Evolutionary conservation across 2,888 invertebrate species (phyloP), one percentile per base, ranked within the genome.

Genomic region (Drosophila niveifrons): DNA sequence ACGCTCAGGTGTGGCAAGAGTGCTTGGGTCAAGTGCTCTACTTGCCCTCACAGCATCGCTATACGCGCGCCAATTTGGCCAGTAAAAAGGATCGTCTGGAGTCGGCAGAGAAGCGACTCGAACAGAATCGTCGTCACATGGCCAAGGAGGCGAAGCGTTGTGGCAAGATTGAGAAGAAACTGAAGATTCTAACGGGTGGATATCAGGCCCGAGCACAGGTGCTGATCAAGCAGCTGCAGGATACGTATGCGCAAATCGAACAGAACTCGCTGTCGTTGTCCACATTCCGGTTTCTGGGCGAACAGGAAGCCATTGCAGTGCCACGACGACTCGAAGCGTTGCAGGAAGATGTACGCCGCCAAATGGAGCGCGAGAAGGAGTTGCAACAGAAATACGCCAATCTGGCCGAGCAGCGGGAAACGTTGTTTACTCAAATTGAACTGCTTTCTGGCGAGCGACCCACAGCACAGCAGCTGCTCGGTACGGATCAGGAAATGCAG

Each of bases 1-100:
- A 98, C 91, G 96, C 96, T 9, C 98, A 98, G 93, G 98, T 98
- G 44, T 99, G 99, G 99, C 97, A 98, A 90, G 98, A 99, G 93
- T 99, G 99, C 92, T 94, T 98, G 53, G 95, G 96, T 0, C 98
- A 98, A 94, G 97, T 97, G 72, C 93, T 99, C 28, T 99, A 97
- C 91, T 93, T 99, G 67, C 98, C 99, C 0, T 96, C 96, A 50
- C 97, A 98, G 93, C 96, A 96, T 91, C 94, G 97, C 68, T 99
- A 98, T 90, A 99, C 98, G 0, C 94, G 99, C 65, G 98, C 98
- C 1, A 98, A 97, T 92, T 93, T 99, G 76, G 98, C 98, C 2
- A 97, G 97, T 89, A 99, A 98, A 91, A 99, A 99, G 91, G 99
- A 99, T 92, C 94, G 98, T 46, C 94, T 99, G 58, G 98, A 99